Percentiles rank a stretch among this genome's conserved stretches.
These are phyloP conservation scores for Drosophila monieri DNA, from an alignment of 2,888 invertebrate species.

Conservation along the genomic window DNA sequence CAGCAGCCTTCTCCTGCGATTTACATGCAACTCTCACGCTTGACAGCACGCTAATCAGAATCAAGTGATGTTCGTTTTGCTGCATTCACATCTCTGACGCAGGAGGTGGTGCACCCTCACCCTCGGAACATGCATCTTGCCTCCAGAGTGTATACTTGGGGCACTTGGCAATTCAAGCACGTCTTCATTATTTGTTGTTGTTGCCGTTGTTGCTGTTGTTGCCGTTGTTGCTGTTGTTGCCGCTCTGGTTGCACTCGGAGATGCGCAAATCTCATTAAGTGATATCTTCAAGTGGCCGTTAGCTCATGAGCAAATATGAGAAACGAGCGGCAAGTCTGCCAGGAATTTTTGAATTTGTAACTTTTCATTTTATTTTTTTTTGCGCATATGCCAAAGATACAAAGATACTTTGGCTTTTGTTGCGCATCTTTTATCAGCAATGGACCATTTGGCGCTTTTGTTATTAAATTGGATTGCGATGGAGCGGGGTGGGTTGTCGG, in stretches of 20 bases:
- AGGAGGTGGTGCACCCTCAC: slow-evolving; percentile 31
- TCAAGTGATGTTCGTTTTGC: slow-evolving; percentile 79
- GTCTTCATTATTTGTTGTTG: slow-evolving; percentile 66
- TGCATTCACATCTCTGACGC: slow-evolving; percentile 49
- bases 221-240: slow-evolving; percentile 32
- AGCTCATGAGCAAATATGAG: slow-evolving; percentile 63
- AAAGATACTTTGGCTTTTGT: slow-evolving; percentile 37
- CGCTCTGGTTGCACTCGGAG: slow-evolving; percentile 66
- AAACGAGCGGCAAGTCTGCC: slow-evolving; percentile 57
- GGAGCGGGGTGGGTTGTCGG: neutral
- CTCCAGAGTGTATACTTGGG: slow-evolving; percentile 16
- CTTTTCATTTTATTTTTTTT: slow-evolving; percentile 26
- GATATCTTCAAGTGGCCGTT: slow-evolving; percentile 82
- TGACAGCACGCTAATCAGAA: slow-evolving; percentile 83
- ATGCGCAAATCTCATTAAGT: slow-evolving; percentile 82
- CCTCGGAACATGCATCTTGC: slow-evolving; percentile 1
- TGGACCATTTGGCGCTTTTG: slow-evolving; percentile 73
- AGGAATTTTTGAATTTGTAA: slow-evolving; percentile 45
- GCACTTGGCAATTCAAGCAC: slow-evolving; percentile 77
- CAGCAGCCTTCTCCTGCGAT: slow-evolving; percentile 5
- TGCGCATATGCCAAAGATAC: slow-evolving; percentile 39
- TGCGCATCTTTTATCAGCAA: slow-evolving; percentile 64
- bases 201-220: slow-evolving; percentile 40
- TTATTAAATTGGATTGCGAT: slow-evolving; percentile 59
- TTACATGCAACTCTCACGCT: slow-evolving; percentile 75